Base-by-base conservation (phyloP, 2,888 invertebrate species). In the Parelbella ahira region DNA sequence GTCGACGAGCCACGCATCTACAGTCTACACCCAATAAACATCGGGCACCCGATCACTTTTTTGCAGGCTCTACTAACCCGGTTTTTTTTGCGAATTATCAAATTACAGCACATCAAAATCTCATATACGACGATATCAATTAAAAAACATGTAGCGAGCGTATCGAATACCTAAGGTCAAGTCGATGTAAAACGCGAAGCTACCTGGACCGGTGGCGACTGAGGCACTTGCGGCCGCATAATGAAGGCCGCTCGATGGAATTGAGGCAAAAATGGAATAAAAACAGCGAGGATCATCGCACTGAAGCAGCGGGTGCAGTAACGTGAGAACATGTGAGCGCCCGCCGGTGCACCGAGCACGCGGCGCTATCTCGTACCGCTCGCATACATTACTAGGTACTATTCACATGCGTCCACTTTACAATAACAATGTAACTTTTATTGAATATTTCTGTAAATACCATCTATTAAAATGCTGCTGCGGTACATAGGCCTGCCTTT, bases 121-220 rank as follows among this genome's bases (percentile, higher is more conserved):
- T 78, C 75, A 73, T 77, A 72, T 71, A 65, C 65, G 67, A 65
- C 65, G 63, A 67, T 66, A 71, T 72, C 68, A 69, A 75, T 72
- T 70, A 70, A 75, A 76, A 77, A 58, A 54, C 4, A 47, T 68
- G 58, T 68, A 76, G 78, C 70, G 64, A 73, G 72, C 79, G 69
- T 78, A 77, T 78, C 78, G 69, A 73, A 83, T 82, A 79, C 80
- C 80, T 83, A 83, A 82, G 82, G 80, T 83, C 78, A 80, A 74
- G 70, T 69, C 77, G 68, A 66, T 74, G 72, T 68, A 66, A 76
- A 69, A 68, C 68, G 64, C 61, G 63, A 65, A 69, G 77, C 83
- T 86, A 84, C 84, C 86, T 84, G 83, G 71, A 76, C 70, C 76
- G 75, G 71, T 73, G 76, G 64, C 70, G 70, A 66, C 55, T 66